A percentile compares a stretch with the other conserved stretches of the same genome.
Conservation (phyloP, 2,888 invertebrate genomes). For the Micoletzkya japonica region DNA sequence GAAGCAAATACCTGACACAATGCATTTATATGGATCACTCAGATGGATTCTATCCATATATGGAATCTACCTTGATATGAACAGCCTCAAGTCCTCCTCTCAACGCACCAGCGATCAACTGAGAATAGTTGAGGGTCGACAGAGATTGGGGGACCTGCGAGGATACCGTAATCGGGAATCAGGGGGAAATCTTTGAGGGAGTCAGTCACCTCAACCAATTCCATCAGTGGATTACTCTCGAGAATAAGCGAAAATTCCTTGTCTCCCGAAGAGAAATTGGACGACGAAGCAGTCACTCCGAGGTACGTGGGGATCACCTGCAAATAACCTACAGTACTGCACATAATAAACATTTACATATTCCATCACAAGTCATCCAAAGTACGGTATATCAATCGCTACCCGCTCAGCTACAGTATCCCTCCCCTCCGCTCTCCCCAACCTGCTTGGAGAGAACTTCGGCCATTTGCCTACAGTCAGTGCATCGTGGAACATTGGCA, state of each 20-base stretch:
- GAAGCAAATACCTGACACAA: conserved; percentile 66
- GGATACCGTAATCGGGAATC: conserved; percentile 55
- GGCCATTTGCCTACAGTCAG: conserved; percentile 88
- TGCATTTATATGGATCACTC: too few relatives aligned
- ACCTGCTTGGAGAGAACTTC: conserved; percentile 74
- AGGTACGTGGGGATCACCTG: conserved; percentile 18
- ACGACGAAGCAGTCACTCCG: conserved; percentile 87
- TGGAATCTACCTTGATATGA: conserved; percentile 55
- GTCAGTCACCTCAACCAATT: conserved; percentile 89
- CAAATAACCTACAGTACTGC: too few relatives aligned
- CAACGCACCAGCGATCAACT: conserved; percentile 80
- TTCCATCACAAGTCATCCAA: background rate
- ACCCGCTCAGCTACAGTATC: too few relatives aligned
- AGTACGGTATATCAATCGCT: too few relatives aligned
- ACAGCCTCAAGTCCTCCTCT: conserved; percentile 98
- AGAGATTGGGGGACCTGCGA: conserved; percentile 41
- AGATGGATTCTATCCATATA: background rate
- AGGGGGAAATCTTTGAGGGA: conserved; percentile 52
- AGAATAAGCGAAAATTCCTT: conserved; percentile 91
- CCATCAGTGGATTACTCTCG: conserved; percentile 88
- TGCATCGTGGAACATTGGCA: conserved; percentile 83
- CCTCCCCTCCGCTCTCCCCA: too few relatives aligned
- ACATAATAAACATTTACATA: background rate
- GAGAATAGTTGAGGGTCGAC: conserved; percentile 65
- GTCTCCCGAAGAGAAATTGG: conserved; percentile 81